A percentile compares a stretch with the other conserved stretches of the same genome.
phyloP scores from a whole-genome alignment of 1,140 invertebrate genomes.

The Ceratina australensis region DNA sequence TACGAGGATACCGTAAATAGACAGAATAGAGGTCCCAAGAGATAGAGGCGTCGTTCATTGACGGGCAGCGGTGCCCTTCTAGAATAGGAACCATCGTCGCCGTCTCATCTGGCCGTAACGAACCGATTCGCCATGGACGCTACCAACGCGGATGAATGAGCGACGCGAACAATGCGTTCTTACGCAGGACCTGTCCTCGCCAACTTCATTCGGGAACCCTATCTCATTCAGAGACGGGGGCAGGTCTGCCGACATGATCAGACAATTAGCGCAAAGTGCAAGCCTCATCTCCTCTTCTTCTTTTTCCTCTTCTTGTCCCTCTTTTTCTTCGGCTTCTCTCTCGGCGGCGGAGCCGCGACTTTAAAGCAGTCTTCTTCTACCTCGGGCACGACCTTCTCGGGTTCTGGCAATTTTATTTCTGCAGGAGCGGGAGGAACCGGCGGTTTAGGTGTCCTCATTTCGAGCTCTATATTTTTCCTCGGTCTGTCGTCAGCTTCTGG shows the following conservation, averaged over 20 bases:
- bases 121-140: constrained; percentile 60
- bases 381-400: no score
- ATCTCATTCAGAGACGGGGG: constrained; percentile 26
- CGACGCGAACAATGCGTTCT: constrained; percentile 14
- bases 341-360: neutral
- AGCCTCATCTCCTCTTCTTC: neutral
- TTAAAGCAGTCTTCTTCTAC: neutral
- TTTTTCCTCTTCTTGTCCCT: neutral
- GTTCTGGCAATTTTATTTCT: neutral
- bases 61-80: neutral
- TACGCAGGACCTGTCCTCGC: constrained; percentile 14
- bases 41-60: constrained; percentile 13
- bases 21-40: neutral
- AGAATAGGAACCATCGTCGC: neutral
- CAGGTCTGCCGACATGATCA: neutral
- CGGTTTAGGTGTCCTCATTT: constrained; percentile 72
- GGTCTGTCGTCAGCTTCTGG: constrained; percentile 45
- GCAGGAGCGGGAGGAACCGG: constrained; percentile 38
- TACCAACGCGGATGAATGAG: constrained; percentile 22
- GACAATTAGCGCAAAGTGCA: neutral
- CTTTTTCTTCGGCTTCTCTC: neutral
- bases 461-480: constrained; percentile 71
- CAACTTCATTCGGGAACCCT: constrained; percentile 26
- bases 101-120: constrained; percentile 48
- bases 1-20: constrained; percentile 27